Conservation (phyloP, 2,113 vertebrate species). For the Toxotes jaculatrix region DNA sequence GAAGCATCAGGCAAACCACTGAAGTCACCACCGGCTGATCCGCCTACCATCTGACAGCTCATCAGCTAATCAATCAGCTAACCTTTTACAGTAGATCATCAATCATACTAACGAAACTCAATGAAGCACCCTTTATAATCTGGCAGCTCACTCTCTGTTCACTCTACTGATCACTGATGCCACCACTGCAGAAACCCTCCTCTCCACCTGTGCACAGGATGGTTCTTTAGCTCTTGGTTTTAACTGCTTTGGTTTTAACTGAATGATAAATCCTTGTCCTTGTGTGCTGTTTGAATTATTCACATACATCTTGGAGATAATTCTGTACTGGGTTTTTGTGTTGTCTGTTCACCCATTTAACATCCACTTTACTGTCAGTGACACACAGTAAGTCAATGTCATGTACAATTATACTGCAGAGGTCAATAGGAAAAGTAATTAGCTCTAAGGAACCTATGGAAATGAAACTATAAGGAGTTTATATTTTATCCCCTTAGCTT, state of each 20-base stretch:
- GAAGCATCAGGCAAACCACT: too few species aligned
- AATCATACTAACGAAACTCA: constrained; percentile 33
- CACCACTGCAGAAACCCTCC: neutral
- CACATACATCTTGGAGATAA: too few species aligned
- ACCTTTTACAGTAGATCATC: constrained; percentile 23
- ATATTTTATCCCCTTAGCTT: constrained; percentile 39
- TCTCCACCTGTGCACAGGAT: constrained; percentile 1
- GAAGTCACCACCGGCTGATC: neutral
- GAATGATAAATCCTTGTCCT: neutral
- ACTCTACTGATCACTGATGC: constrained; percentile 1
- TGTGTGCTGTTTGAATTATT: neutral
- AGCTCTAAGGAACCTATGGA: constrained; percentile 19
- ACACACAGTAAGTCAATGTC: neutral
- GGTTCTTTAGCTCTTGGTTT: neutral
- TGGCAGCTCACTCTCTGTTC: constrained; percentile 10
- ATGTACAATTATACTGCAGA: constrained; percentile 43
- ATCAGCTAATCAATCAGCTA: constrained; percentile 33
- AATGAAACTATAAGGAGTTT: constrained; percentile 18
- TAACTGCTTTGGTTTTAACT: too few species aligned
- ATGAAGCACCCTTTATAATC: constrained; percentile 20
- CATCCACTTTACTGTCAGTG: neutral
- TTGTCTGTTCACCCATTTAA: neutral
- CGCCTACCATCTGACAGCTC: constrained; percentile 7
- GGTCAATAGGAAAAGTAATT: constrained; percentile 39
- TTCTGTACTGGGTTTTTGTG: neutral